Percentiles rank a stretch among this genome's conserved stretches.
Evolutionary conservation across 2,113 vertebrate species (phyloP).

Genomic region (Fregetta grallaria): DNA sequence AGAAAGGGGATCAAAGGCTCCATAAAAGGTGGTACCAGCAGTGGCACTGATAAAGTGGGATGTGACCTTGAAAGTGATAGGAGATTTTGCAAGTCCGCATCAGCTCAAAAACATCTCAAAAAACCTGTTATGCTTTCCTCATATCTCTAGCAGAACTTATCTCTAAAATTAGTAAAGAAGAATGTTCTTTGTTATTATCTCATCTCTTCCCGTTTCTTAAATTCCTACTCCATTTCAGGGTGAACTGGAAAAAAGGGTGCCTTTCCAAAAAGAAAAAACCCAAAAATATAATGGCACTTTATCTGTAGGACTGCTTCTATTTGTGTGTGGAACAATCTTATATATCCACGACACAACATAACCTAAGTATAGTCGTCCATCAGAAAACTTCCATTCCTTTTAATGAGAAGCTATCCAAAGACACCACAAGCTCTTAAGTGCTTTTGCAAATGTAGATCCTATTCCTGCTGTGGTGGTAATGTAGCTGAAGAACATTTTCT

Average conservation of each 20-base stretch:
- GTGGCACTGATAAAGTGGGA: slow-evolving; percentile 71
- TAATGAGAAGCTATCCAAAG: not conserved
- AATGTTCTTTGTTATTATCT: not conserved
- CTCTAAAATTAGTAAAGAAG: not conserved
- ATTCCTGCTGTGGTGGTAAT: not conserved
- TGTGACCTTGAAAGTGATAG: slow-evolving; percentile 40
- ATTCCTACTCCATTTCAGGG: not conserved
- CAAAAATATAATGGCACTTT: not conserved
- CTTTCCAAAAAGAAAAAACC: not conserved
- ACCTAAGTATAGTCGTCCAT: not conserved
- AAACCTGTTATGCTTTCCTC: not conserved
- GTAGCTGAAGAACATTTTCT: not conserved
- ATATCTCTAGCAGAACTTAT: not conserved
- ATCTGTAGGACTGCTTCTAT: not conserved
- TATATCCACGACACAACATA: not conserved
- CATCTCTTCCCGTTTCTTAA: not conserved
- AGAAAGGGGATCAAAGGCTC: slow-evolving; percentile 70
- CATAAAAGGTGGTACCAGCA: slow-evolving; percentile 71
- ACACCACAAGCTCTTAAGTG: not conserved
- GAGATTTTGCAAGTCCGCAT: not conserved
- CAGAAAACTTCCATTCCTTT: not conserved
- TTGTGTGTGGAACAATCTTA: not conserved
- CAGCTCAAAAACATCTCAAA: not conserved
- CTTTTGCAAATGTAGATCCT: not conserved
- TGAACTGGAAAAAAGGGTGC: not conserved